Evolutionary conservation across 2,888 invertebrate species (phyloP), one percentile per base, ranked within the genome.

Genomic region (Biston betularia): DNA sequence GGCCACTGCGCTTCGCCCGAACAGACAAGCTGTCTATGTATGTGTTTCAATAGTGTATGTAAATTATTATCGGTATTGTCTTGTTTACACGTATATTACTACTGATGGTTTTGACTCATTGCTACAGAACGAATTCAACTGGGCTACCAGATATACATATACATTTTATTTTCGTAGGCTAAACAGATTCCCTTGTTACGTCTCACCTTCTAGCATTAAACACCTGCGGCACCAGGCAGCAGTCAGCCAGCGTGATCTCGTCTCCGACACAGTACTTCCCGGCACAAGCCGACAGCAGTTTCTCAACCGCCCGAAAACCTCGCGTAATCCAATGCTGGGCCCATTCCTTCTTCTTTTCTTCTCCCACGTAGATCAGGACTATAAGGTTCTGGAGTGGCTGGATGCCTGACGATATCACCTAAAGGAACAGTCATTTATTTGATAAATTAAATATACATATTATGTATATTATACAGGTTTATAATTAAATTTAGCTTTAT

Each of bases 181-280:
- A 6, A 9, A 38, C 38, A 38, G 6, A 8, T 38, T 38, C 14
- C 33, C 7, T 15, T 11, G 1, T 15, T 49, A 15, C 8, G 0
- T 34, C 75, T 75, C 84, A 97, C 97, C 98, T 96, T 87, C 97
- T 95, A 40, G 99, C 99, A 93, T 98, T 98, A 87, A 97, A 98
- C 61, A 99, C 97, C 93, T 99, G 99, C 54, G 99, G 99, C 58
- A 99, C 97, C 67, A 99, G 94, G 85, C 98, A 99, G 81, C 98
- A 97, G 89, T 99, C 99, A 6, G 99, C 99, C 82, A 99, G 92
- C 0, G 98, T 97, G 67, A 99, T 96, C 76, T 97, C 97, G 89
- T 99, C 98, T 0, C 99, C 99, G 4, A 98, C 97, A 83, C 98
- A 98, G 84, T 97, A 99, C 85, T 97, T 97, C 9, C 98, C 98